phyloP scores from a whole-genome alignment of 2,113 vertebrate genomes.

The Baryphthengus martii region DNA sequence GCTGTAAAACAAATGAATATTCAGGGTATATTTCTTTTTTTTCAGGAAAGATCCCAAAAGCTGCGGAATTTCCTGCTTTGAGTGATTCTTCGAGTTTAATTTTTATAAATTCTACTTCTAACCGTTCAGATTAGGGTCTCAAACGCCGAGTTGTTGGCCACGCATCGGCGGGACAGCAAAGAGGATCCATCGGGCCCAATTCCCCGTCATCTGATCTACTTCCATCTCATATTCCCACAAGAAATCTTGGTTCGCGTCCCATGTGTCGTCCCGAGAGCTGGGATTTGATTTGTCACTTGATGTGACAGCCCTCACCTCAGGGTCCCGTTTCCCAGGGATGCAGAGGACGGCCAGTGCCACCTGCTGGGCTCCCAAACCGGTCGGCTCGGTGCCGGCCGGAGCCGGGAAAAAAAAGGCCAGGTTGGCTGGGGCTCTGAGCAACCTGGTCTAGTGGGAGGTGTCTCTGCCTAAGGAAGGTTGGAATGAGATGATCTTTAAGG shows the following conservation, averaged over 20 bases:
- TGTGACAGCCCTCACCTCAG: not conserved
- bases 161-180: not conserved
- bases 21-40: too few relatives aligned
- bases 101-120: not conserved
- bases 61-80: not conserved
- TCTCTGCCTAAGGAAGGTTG: too few relatives aligned
- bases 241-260: too few relatives aligned
- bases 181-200: not conserved
- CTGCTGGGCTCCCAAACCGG: not conserved
- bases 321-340: not conserved
- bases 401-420: not conserved
- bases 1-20: too few relatives aligned
- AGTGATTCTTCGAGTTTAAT: not conserved
- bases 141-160: not conserved
- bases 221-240: not conserved
- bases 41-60: not conserved
- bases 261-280: rapidly evolving
- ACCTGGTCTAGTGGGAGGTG: too few relatives aligned
- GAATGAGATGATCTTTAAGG: too few relatives aligned
- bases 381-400: not conserved
- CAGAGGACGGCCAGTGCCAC: not conserved
- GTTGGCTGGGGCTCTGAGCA: too few relatives aligned
- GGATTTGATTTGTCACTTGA: not conserved
- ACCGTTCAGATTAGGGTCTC: not conserved
- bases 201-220: not conserved